These are phyloP conservation scores for Syngnathus floridae DNA, from an alignment of 2,113 vertebrate genomes.

Conservation along the genomic window DNA sequence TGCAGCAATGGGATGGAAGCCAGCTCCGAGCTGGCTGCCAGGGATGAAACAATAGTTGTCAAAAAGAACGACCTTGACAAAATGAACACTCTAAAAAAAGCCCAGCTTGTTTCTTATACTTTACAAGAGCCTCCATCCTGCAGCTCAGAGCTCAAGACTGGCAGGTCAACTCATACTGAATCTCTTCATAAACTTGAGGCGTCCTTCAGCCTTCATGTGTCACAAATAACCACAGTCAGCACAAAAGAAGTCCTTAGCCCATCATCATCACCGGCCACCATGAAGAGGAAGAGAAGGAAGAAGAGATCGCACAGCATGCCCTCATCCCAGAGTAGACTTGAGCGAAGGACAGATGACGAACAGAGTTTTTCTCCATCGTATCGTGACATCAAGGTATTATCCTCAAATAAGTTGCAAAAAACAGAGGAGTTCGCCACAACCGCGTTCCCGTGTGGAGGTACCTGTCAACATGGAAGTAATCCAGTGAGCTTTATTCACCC, in stretches of 20 bases:
- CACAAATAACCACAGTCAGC: background rate
- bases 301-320: constrained; percentile 56
- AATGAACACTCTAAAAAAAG: constrained; percentile 30
- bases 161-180: constrained; percentile 29
- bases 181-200: constrained; percentile 17
- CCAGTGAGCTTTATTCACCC: background rate
- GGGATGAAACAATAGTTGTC: constrained; percentile 31
- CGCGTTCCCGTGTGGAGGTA: background rate
- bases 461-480: constrained; percentile 1
- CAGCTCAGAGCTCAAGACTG: constrained; percentile 20
- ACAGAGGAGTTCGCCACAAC: constrained; percentile 11
- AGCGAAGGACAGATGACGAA: constrained; percentile 52
- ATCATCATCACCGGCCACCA: constrained; percentile 31
- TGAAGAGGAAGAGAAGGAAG: constrained; percentile 62
- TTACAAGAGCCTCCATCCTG: constrained; percentile 15
- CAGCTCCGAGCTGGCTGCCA: constrained; percentile 26
- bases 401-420: constrained; percentile 24
- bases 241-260: background rate
- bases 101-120: background rate
- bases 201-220: background rate
- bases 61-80: constrained; percentile 31
- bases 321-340: constrained; percentile 30
- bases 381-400: background rate
- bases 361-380: constrained; percentile 13
- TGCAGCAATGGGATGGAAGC: constrained; percentile 35